These are phyloP conservation scores for Ophion costatus DNA, from an alignment of 2,888 invertebrate species.

Conservation along the genomic window DNA sequence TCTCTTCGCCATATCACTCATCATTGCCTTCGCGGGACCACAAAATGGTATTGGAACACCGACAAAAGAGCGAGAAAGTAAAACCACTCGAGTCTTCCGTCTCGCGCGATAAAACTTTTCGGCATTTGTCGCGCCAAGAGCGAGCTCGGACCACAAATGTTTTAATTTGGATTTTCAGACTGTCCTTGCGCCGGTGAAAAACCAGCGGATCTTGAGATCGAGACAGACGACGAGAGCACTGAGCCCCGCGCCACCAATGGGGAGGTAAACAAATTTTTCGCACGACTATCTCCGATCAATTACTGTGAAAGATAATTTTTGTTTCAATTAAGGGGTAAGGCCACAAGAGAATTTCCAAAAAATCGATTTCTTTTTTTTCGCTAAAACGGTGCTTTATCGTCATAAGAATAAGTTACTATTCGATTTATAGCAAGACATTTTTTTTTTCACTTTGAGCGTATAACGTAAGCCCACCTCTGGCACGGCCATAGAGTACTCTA, in stretches of 20 bases:
- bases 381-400: too few species aligned
- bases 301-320: too few species aligned
- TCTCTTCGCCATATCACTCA: conserved; percentile 92
- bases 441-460: too few species aligned
- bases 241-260: conserved; percentile 90
- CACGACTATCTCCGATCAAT: background rate
- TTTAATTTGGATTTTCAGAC: conserved; percentile 84
- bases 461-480: too few species aligned
- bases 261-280: conserved; percentile 74
- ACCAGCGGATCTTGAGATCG: conserved; percentile 86
- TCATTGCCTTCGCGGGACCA: conserved; percentile 96
- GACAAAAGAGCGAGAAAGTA: background rate
- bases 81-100: background rate
- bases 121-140: conserved; percentile 11
- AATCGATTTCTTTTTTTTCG: too few species aligned
- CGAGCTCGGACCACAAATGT: conserved; percentile 25
- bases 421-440: too few species aligned
- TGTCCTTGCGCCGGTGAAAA: conserved; percentile 89
- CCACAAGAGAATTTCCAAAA: too few species aligned
- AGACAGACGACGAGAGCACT: conserved; percentile 87
- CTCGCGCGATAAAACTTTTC: background rate
- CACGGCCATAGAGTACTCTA: too few species aligned
- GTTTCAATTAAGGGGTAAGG: too few species aligned
- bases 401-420: too few species aligned
- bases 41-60: conserved; percentile 87